These are phyloP conservation scores for Drosophila neotestacea DNA, from an alignment of 2,888 invertebrate species.

Conservation along the genomic window DNA sequence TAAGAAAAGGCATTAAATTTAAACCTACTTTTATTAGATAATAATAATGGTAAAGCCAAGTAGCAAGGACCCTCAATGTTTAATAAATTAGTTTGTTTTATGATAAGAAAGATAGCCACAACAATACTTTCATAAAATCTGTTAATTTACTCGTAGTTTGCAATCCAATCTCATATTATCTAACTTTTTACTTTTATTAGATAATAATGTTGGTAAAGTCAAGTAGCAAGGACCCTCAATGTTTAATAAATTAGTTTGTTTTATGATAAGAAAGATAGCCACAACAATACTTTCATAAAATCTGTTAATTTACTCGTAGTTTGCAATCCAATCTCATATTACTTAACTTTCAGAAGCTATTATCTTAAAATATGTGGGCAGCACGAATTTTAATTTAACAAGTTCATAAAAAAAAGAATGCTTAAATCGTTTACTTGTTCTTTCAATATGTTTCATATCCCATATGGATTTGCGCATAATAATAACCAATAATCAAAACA, in stretches of 20 bases:
- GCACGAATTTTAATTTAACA: slow-evolving; percentile 1
- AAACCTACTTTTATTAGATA: neutral
- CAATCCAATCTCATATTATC: too few relatives aligned
- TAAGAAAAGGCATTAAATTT: slow-evolving; percentile 2
- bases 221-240: neutral
- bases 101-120: neutral
- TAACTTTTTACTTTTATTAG: neutral
- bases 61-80: neutral
- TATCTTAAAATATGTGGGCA: neutral
- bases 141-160: too few relatives aligned
- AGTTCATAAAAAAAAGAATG: slow-evolving; percentile 41
- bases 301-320: neutral
- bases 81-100: neutral
- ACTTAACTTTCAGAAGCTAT: neutral
- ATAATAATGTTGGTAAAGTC: neutral
- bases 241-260: neutral
- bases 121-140: too few relatives aligned
- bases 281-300: neutral
- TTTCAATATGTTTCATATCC: slow-evolving; percentile 23
- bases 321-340: too few relatives aligned
- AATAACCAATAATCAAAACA: slow-evolving; percentile 73
- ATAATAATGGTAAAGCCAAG: neutral
- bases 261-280: neutral
- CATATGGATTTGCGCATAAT: slow-evolving; percentile 49
- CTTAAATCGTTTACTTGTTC: neutral